These are phyloP conservation scores for Nomada hirtipes DNA, from an alignment of 2,888 invertebrate genomes.

Conservation along the genomic window DNA sequence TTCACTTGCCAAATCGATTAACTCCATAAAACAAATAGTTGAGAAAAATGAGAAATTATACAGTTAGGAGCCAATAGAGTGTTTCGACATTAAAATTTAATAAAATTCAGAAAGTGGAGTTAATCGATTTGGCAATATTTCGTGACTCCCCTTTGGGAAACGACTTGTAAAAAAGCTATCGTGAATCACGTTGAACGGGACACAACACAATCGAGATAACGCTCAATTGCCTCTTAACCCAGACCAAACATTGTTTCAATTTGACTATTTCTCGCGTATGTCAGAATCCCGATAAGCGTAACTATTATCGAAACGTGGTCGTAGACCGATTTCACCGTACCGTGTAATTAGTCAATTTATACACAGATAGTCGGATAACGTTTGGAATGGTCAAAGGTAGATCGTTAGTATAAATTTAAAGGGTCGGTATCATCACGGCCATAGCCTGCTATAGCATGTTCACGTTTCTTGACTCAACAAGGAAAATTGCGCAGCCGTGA, in stretches of 20 bases:
- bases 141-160: constrained; percentile 13
- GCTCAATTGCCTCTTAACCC: constrained; percentile 10
- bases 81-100: too few species aligned
- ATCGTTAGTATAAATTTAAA: not conserved
- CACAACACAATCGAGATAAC: constrained; percentile 26
- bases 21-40: too few species aligned
- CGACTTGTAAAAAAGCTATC: constrained; percentile 29
- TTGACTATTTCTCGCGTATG: not conserved
- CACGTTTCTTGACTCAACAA: constrained; percentile 42
- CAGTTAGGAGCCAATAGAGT: too few species aligned
- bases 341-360: not conserved
- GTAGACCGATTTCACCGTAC: not conserved
- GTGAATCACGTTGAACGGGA: constrained; percentile 42
- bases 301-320: not conserved
- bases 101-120: too few species aligned
- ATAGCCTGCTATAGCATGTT: constrained; percentile 28
- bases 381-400: not conserved
- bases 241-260: constrained; percentile 32
- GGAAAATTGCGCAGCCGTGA: constrained; percentile 67
- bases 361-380: not conserved
- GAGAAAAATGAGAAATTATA: too few species aligned
- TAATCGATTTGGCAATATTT: not conserved
- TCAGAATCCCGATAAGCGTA: not conserved
- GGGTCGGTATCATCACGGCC: constrained; percentile 12
- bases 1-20: too few species aligned